These are phyloP conservation scores for Tanypteryx hageni DNA, from an alignment of 2,888 invertebrate genomes.

Conservation along the genomic window DNA sequence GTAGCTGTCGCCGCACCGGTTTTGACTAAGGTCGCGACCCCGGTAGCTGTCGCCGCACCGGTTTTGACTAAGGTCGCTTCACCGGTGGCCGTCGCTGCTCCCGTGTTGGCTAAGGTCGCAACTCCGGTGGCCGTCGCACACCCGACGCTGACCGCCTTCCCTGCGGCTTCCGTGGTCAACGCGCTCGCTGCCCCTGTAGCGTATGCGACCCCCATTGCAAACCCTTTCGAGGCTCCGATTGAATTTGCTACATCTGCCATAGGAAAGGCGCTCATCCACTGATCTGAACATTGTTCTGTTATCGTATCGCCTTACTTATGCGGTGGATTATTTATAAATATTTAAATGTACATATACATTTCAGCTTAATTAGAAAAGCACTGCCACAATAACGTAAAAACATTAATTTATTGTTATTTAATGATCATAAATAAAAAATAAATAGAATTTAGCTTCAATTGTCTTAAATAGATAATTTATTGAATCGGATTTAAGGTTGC, in stretches of 20 bases:
- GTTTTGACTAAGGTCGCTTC: neutral
- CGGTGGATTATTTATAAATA: neutral
- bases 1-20: neutral
- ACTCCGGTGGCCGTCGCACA: conserved; percentile 62
- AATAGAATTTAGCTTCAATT: neutral
- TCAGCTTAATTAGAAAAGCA: conserved; percentile 16
- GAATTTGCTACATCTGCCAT: conserved; percentile 13
- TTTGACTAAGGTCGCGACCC: neutral
- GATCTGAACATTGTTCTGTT: neutral
- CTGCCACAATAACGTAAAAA: neutral
- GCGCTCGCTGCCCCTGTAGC: conserved; percentile 65
- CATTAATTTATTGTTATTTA: conserved; percentile 32
- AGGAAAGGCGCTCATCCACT: conserved; percentile 33
- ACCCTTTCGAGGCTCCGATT: conserved; percentile 10
- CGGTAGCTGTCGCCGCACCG: neutral
- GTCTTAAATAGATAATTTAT: neutral
- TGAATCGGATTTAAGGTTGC: too few species aligned
- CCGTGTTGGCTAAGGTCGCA: conserved; percentile 28
- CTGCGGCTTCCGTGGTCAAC: conserved; percentile 65
- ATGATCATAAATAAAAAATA: conserved; percentile 24
- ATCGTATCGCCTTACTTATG: neutral
- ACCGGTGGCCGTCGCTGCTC: neutral
- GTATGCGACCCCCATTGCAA: conserved; percentile 41
- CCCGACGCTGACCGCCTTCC: conserved; percentile 64
- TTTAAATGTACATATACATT: conserved; percentile 42